phyloP scores from a whole-genome alignment of 2,888 invertebrate genomes.

The Norana najaformis region DNA sequence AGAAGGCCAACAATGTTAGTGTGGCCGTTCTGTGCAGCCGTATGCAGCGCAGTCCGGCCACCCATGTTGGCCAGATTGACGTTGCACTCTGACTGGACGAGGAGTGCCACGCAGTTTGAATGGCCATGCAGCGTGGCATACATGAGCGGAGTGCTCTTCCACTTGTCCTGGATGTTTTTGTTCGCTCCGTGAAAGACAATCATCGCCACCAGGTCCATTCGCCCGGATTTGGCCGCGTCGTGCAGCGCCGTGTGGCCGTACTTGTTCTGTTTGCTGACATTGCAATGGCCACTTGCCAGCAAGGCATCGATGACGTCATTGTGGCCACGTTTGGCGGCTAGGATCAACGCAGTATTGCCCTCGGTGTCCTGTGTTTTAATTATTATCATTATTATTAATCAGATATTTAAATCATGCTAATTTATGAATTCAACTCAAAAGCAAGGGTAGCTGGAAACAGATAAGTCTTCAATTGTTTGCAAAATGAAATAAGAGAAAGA shows the following conservation, averaged over 20 bases:
- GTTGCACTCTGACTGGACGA: constrained; percentile 30
- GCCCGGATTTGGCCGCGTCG: constrained; percentile 31
- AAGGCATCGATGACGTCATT: constrained; percentile 28
- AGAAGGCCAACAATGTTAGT: constrained; percentile 30
- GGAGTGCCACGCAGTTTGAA: constrained; percentile 30
- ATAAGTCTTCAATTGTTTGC: too few relatives aligned
- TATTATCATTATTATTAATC: too few relatives aligned
- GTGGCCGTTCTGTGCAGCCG: constrained; percentile 36
- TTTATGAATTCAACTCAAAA: too few relatives aligned
- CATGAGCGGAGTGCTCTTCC: constrained; percentile 38
- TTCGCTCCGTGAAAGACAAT: constrained; percentile 33
- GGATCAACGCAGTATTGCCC: constrained; percentile 33
- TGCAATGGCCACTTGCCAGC: constrained; percentile 15
- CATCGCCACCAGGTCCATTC: constrained; percentile 24
- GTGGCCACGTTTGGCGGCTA: constrained; percentile 31
- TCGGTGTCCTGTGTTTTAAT: constrained; percentile 28
- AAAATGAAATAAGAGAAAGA: too few relatives aligned
- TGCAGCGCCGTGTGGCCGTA: constrained; percentile 36
- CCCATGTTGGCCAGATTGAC: constrained; percentile 32
- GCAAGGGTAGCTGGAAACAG: too few relatives aligned
- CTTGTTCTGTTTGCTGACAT: constrained; percentile 30
- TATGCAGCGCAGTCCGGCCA: constrained; percentile 37
- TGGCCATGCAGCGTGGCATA: constrained; percentile 38
- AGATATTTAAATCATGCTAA: too few relatives aligned
- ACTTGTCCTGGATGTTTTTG: constrained; percentile 31